Conservation (phyloP, 2,797 vertebrate genomes). For the Chelon labrosus region DNA sequence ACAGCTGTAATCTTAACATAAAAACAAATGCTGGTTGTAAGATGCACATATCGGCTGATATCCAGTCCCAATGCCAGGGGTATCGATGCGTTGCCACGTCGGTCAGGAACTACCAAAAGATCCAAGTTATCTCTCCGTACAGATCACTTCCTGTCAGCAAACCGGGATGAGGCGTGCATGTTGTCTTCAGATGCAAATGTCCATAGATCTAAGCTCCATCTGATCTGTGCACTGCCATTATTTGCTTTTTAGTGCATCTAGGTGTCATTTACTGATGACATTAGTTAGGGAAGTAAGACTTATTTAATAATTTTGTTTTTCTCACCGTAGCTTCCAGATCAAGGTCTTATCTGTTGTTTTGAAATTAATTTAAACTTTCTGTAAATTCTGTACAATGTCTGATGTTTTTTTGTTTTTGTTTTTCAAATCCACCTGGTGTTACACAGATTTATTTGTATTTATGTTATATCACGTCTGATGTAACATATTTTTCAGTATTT, state of each 20-base stretch:
- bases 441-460: conserved; percentile 77
- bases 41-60: conserved; percentile 5
- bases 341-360: conserved; percentile 76
- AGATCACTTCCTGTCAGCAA: conserved; percentile 19
- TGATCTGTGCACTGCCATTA: conserved; percentile 79
- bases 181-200: conserved; percentile 55
- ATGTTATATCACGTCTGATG: conserved; percentile 76
- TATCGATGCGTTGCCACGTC: conserved; percentile 8
- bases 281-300: conserved; percentile 48
- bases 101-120: conserved; percentile 11
- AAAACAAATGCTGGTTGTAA: conserved; percentile 31
- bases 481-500: conserved; percentile 85
- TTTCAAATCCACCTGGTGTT: conserved; percentile 77
- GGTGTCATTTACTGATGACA: conserved; percentile 59
- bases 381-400: conserved; percentile 78
- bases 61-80: conserved; percentile 13
- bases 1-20: conserved; percentile 31
- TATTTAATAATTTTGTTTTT: conserved; percentile 49
- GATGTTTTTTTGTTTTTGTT: conserved; percentile 61
- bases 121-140: conserved; percentile 12
- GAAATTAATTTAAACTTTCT: conserved; percentile 79
- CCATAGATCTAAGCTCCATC: conserved; percentile 63
- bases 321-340: conserved; percentile 77
- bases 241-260: conserved; percentile 60
- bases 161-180: conserved; percentile 44